These are phyloP conservation scores for Antedon mediterranea DNA, from an alignment of 53 echinoderm and acorn worm species.

Conservation along the genomic window DNA sequence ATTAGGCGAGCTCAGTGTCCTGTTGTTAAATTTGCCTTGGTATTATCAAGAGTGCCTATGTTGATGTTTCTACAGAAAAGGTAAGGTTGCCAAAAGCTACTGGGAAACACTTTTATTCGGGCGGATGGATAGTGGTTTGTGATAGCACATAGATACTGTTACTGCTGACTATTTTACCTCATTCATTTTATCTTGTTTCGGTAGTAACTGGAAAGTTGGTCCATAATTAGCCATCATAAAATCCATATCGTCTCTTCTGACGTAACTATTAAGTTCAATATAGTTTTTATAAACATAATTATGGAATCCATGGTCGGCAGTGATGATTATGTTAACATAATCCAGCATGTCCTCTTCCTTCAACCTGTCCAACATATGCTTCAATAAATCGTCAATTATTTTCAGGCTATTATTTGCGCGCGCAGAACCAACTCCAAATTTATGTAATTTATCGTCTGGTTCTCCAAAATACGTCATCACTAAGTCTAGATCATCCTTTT, in stretches of 20 bases:
- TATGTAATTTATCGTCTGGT: constrained; percentile 23
- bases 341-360: constrained; percentile 17
- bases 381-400: constrained; percentile 13
- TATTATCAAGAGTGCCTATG: too few relatives aligned
- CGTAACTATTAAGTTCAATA: constrained; percentile 26
- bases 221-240: constrained; percentile 27
- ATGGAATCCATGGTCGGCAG: constrained; percentile 27
- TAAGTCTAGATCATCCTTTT: constrained; percentile 19
- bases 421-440: neutral
- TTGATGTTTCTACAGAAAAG: too few relatives aligned
- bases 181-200: constrained; percentile 31
- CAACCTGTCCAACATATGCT: constrained; percentile 3
- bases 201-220: constrained; percentile 20
- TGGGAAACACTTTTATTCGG: too few relatives aligned
- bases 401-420: neutral
- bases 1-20: too few relatives aligned
- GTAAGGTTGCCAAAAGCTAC: too few relatives aligned
- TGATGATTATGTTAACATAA: constrained; percentile 23
- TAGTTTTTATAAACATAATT: constrained; percentile 12
- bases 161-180: too few relatives aligned
- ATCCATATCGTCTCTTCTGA: constrained; percentile 18
- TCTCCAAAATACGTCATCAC: constrained; percentile 18
- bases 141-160: too few relatives aligned
- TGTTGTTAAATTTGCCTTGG: too few relatives aligned
- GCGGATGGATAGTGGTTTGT: too few relatives aligned